Percentiles rank a stretch among this genome's conserved stretches.
phyloP scores from a whole-genome alignment of 2,797 vertebrate genomes.

The Smutsia temminckii region DNA sequence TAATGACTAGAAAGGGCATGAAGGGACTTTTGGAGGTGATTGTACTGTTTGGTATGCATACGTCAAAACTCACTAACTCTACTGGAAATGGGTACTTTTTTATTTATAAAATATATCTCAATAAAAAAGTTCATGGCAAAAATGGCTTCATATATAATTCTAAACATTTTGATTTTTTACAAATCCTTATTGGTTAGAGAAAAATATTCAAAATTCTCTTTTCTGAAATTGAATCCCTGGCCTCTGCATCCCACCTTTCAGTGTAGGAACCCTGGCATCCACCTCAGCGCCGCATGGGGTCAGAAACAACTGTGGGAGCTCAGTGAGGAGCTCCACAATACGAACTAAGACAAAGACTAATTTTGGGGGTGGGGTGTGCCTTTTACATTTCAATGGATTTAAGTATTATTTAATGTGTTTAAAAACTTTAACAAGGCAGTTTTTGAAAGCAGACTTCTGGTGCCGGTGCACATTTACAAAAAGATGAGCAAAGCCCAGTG shows the following conservation, averaged over 20 bases:
- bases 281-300: background rate
- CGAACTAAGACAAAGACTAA: background rate
- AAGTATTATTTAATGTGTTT: background rate
- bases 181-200: background rate
- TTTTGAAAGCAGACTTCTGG: background rate
- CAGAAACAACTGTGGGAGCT: background rate
- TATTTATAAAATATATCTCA: background rate
- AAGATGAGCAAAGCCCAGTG: background rate
- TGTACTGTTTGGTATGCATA: background rate
- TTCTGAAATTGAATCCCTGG: background rate
- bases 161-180: constrained; percentile 8
- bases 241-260: background rate
- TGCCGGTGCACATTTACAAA: background rate
- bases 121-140: background rate
- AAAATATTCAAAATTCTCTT: background rate
- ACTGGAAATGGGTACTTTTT: background rate
- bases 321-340: background rate
- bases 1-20: background rate
- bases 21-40: background rate
- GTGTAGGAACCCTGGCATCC: background rate
- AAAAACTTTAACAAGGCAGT: background rate
- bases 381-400: background rate
- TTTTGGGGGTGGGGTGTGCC: no score
- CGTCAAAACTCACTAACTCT: background rate
- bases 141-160: background rate